Percentiles rank a stretch among this genome's conserved stretches.
These are phyloP conservation scores for Simalia tracyae DNA, from an alignment of 2,797 vertebrate genomes.

Conservation along the genomic window DNA sequence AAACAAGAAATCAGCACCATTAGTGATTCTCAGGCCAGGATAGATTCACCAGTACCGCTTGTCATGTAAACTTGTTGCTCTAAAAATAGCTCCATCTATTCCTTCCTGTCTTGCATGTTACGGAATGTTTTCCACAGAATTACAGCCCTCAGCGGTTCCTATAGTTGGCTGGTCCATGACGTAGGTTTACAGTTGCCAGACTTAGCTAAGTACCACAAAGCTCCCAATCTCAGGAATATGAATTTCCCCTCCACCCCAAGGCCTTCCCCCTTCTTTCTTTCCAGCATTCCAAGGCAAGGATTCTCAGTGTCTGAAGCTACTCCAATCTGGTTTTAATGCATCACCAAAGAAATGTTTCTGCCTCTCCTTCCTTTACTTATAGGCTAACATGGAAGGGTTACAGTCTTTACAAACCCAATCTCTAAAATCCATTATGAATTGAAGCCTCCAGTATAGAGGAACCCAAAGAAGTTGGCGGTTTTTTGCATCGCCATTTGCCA, in stretches of 20 bases:
- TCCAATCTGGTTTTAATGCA: slow-evolving; percentile 12
- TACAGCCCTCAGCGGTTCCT: slow-evolving; percentile 59
- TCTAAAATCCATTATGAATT: slow-evolving; percentile 18
- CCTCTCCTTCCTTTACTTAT: not conserved
- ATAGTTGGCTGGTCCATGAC: slow-evolving; percentile 63
- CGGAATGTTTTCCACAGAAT: slow-evolving; percentile 66
- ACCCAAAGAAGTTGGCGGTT: not conserved
- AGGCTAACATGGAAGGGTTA: not conserved
- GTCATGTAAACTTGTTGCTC: slow-evolving; percentile 66
- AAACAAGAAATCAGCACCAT: slow-evolving; percentile 44
- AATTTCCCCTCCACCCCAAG: slow-evolving; percentile 30
- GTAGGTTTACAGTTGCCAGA: slow-evolving; percentile 62
- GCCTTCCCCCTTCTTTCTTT: slow-evolving; percentile 30
- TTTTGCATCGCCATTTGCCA: not conserved
- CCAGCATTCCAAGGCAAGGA: slow-evolving; percentile 33
- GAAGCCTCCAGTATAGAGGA: slow-evolving; percentile 10
- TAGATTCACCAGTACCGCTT: slow-evolving; percentile 53
- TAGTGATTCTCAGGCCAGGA: slow-evolving; percentile 64
- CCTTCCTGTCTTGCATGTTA: slow-evolving; percentile 57
- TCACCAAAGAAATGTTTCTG: slow-evolving; percentile 36
- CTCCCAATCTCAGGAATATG: slow-evolving; percentile 57
- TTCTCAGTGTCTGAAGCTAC: slow-evolving; percentile 37
- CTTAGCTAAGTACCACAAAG: slow-evolving; percentile 62
- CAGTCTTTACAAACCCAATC: slow-evolving; percentile 1
- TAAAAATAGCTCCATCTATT: slow-evolving; percentile 72